Base-by-base conservation (phyloP, 2,797 vertebrate species). In the Antennarius maculatus region DNA sequence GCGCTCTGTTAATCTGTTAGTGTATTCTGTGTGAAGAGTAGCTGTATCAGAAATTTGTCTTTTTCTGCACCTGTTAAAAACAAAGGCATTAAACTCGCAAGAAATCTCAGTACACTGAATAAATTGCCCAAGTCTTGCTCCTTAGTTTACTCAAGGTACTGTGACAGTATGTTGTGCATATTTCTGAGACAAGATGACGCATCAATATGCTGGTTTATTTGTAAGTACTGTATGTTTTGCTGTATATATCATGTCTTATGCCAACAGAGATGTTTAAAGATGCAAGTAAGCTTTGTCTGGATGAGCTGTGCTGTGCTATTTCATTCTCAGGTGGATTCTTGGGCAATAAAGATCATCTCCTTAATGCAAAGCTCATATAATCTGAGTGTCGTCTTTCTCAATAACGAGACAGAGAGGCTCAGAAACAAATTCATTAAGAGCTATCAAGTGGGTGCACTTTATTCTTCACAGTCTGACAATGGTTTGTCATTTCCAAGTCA, bases 301-400 rank as follows among this genome's bases (percentile, higher is more conserved):
- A 95, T 94, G 94, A 95, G 94, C 95, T 94, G 95, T 96, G 94
- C 95, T 93, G 84, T 87, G 95, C 93, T 96, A 94, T 95, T 89
- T 87, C 93, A 96, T 95, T 96, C 97, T 98, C 96, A 97, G 96
- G 96, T 96, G 95, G 95, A 96, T 93, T 95, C 95, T 96, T 96
- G 95, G 97, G 95, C 95, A 97, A 98, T 97, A 98, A 98, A 97
- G 93, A 96, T 93, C 93, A 94, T 96, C 95, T 95, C 94, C 96
- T 84, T 92, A 94, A 95, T 95, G 95, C 93, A 94, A 95, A 84
- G 74, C 52, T 59, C 82, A 72, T 75, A 88, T 88, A 47, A 82
- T 58, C 66, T 59, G 16, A 74, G 65, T 90, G 91, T 91, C 23
- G 34, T 83, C 49, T 78, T 89, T 82, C 53, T 71, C 16, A 34